phyloP scores from a whole-genome alignment of 1,140 invertebrate genomes.

The Brachionus manjavacas region DNA sequence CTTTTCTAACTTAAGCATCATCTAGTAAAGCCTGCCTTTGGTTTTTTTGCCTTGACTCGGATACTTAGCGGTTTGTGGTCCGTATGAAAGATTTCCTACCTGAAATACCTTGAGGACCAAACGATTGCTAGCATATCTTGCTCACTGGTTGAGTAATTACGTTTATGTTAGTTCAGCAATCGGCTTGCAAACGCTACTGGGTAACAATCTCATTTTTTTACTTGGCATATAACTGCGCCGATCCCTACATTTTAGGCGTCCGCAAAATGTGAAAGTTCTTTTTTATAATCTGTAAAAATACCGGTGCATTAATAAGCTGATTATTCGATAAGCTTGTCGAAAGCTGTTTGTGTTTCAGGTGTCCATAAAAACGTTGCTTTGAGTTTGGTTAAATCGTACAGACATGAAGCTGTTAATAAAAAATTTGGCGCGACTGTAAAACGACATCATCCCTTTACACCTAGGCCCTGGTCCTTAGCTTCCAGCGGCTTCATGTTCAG shows the following conservation, averaged over 20 bases:
- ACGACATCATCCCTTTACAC: too few relatives aligned
- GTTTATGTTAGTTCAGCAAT: slow-evolving; percentile 43
- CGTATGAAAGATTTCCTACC: slow-evolving; percentile 44
- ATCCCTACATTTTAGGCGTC: slow-evolving; percentile 45
- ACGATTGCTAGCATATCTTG: slow-evolving; percentile 47
- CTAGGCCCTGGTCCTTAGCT: too few relatives aligned
- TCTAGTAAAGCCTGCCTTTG: neutral
- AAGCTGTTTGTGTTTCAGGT: slow-evolving; percentile 15
- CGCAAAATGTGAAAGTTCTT: slow-evolving; percentile 44
- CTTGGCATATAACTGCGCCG: slow-evolving; percentile 46
- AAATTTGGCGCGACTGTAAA: too few relatives aligned
- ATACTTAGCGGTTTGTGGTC: slow-evolving; percentile 46
- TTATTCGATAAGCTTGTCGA: slow-evolving; percentile 42
- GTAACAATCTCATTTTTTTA: slow-evolving; percentile 44
- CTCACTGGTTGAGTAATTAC: slow-evolving; percentile 46
- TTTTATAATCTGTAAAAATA: slow-evolving; percentile 23
- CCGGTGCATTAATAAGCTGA: slow-evolving; percentile 38
- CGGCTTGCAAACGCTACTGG: slow-evolving; percentile 47
- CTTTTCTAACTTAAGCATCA: neutral
- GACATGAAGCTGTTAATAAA: too few relatives aligned
- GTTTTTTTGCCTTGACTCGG: neutral
- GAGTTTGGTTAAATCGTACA: too few relatives aligned
- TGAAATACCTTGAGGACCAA: slow-evolving; percentile 45
- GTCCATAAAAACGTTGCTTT: too few relatives aligned
- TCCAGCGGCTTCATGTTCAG: too few relatives aligned